phyloP scores from a whole-genome alignment of 2,888 invertebrate genomes.

The Luperina nickerlii region DNA sequence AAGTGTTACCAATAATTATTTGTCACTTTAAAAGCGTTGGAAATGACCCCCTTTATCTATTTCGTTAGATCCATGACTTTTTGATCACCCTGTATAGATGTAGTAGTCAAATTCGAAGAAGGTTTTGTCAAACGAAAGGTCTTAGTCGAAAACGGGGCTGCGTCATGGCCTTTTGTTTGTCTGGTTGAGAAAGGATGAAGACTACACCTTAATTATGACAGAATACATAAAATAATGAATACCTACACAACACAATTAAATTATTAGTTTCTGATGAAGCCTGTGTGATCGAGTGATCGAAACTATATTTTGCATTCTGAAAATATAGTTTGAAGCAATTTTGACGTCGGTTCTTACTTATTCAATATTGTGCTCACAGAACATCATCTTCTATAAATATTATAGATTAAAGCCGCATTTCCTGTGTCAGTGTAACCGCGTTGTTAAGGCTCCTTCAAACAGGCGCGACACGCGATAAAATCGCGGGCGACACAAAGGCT shows the following conservation, averaged over 20 bases:
- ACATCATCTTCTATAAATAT: not conserved
- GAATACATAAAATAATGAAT: not conserved
- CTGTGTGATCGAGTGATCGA: not conserved
- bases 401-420: too few relatives aligned
- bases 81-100: not conserved
- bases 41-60: too few relatives aligned
- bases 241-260: not conserved
- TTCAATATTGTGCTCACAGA: not conserved
- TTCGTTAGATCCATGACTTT: too few relatives aligned
- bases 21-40: too few relatives aligned
- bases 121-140: conserved; percentile 1
- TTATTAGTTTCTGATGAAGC: not conserved
- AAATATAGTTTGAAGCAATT: not conserved
- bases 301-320: too few relatives aligned
- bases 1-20: too few relatives aligned
- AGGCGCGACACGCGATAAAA: too few relatives aligned
- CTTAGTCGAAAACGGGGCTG: not conserved
- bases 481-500: too few relatives aligned
- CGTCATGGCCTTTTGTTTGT: not conserved
- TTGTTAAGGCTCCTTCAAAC: too few relatives aligned
- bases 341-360: not conserved
- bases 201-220: not conserved
- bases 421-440: too few relatives aligned
- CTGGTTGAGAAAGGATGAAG: not conserved
- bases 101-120: conserved; percentile 6